These are phyloP conservation scores for Tetragnatha versicolor DNA, from an alignment of 1,140 invertebrate species.

Conservation along the genomic window DNA sequence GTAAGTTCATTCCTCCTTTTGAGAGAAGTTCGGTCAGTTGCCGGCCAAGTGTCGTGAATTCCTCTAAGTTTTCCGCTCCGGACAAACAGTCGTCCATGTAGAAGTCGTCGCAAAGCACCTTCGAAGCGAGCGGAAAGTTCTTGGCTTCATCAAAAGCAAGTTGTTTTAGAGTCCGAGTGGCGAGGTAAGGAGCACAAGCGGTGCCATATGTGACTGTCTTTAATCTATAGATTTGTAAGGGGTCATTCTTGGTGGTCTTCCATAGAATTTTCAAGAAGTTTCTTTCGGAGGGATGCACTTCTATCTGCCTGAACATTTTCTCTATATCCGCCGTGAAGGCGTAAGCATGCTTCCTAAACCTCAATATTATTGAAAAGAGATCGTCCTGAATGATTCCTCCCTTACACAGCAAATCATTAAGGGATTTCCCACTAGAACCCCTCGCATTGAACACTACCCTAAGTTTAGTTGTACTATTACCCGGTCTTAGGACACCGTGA, in stretches of 20 bases:
- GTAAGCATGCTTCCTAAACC: constrained; percentile 57
- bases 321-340: constrained; percentile 62
- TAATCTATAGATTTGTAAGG: constrained; percentile 15
- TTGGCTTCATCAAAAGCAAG: constrained; percentile 57
- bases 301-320: constrained; percentile 58
- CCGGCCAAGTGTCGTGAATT: constrained; percentile 56
- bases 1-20: constrained; percentile 61
- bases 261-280: constrained; percentile 49
- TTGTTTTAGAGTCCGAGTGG: constrained; percentile 59
- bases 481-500: too few species aligned
- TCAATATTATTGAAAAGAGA: constrained; percentile 56
- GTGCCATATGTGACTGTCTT: constrained; percentile 51
- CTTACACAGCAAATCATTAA: neutral
- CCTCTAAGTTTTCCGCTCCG: constrained; percentile 57
- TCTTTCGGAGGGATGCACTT: constrained; percentile 45
- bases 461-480: too few species aligned
- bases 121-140: constrained; percentile 55
- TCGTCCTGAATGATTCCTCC: constrained; percentile 49
- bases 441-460: constrained; percentile 41
- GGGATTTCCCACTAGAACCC: neutral
- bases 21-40: constrained; percentile 59
- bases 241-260: neutral
- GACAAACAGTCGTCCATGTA: constrained; percentile 64
- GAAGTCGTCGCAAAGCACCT: constrained; percentile 57
- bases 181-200: constrained; percentile 59